A percentile compares a stretch with the other conserved stretches of the same genome.
These are phyloP conservation scores for Melanerpes formicivorus DNA, from an alignment of 2,113 vertebrate species.

Conservation along the genomic window DNA sequence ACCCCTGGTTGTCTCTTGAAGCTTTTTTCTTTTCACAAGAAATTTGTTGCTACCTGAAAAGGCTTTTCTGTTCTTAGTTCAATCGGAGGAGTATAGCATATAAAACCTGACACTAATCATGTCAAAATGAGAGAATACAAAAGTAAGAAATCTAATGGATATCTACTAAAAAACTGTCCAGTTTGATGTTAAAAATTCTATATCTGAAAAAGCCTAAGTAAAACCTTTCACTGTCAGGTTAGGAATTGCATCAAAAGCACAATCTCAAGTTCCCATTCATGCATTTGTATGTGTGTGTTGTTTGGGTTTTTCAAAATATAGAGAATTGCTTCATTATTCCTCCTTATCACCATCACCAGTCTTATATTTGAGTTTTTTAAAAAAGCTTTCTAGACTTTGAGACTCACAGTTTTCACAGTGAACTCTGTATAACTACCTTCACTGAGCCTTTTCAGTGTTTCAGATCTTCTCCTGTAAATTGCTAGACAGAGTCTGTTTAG, in stretches of 20 bases:
- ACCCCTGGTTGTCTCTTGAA: background rate
- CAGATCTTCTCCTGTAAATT: background rate
- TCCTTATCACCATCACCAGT: background rate
- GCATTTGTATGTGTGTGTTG: background rate
- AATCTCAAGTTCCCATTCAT: background rate
- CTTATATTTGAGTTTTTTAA: background rate
- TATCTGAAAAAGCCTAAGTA: background rate
- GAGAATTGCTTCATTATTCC: background rate
- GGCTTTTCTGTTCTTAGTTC: background rate
- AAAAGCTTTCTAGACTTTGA: background rate
- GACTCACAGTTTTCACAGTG: background rate
- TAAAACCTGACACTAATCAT: background rate
- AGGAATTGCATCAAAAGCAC: background rate
- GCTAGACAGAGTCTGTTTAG: background rate
- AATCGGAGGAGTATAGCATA: rapidly evolving
- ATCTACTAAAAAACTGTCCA: background rate
- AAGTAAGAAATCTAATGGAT: background rate
- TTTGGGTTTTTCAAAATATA: background rate
- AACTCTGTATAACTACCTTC: background rate
- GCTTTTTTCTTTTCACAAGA: background rate
- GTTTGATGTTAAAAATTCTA: background rate
- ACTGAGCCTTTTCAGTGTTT: background rate
- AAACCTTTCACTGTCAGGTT: background rate
- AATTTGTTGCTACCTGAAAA: background rate
- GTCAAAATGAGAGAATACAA: background rate